Conservation (phyloP, 2,888 invertebrate genomes). For the Spodoptera picta region DNA sequence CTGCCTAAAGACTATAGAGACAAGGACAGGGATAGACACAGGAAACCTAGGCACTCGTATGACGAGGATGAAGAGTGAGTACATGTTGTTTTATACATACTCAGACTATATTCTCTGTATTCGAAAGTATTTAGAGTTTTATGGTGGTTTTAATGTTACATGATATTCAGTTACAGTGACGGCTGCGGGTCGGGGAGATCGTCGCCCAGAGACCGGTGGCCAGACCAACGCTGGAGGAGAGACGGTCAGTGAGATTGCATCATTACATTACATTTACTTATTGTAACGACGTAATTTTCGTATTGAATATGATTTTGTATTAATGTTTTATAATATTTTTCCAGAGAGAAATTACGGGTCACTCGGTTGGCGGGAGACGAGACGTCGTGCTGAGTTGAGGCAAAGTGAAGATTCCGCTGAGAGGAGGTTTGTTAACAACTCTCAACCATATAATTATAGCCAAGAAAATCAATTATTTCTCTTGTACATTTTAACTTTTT, state of each 20-base stretch:
- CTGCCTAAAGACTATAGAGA: conserved; percentile 85
- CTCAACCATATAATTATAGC: too few species aligned
- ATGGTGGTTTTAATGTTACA: conserved; percentile 8
- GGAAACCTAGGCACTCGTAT: conserved; percentile 90
- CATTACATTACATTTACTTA: too few species aligned
- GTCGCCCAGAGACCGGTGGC: conserved; percentile 81
- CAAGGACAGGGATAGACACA: conserved; percentile 85
- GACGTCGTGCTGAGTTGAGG: conserved; percentile 89
- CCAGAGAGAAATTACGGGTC: conserved; percentile 86
- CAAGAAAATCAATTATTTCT: too few species aligned
- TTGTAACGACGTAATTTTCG: too few species aligned
- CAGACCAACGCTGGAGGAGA: conserved; percentile 81
- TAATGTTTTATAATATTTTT: too few species aligned
- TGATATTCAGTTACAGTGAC: conserved; percentile 76
- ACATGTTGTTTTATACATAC: not conserved
- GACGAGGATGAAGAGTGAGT: conserved; percentile 92
- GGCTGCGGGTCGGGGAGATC: conserved; percentile 82
- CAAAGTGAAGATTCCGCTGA: conserved; percentile 87
- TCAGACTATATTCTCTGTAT: not conserved
- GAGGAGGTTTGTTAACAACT: conserved; percentile 65
- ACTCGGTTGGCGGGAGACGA: conserved; percentile 83
- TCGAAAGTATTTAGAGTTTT: not conserved
- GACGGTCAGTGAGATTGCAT: conserved; percentile 68
- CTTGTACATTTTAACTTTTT: too few species aligned
- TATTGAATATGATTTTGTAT: too few species aligned